phyloP scores from a whole-genome alignment of 2,888 invertebrate genomes.

The Watsonalla binaria region DNA sequence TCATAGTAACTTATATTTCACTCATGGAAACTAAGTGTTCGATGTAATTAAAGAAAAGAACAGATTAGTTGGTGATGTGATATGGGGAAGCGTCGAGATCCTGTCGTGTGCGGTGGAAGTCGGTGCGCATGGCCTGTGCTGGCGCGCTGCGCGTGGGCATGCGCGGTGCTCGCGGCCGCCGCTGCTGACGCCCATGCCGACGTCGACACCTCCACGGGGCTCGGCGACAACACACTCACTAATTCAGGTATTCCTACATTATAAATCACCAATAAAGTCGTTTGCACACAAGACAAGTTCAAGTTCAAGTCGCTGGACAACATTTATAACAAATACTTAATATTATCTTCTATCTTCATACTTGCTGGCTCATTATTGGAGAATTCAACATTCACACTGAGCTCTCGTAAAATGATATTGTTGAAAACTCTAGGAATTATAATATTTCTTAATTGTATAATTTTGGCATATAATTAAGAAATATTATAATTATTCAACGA shows the following conservation, averaged over 20 bases:
- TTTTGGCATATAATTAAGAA: too few species aligned
- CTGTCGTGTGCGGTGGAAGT: constrained; percentile 29
- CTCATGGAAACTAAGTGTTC: constrained; percentile 21
- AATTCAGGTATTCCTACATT: constrained; percentile 56
- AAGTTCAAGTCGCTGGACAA: too few species aligned
- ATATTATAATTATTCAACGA: too few species aligned
- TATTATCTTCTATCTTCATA: too few species aligned
- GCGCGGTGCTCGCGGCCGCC: constrained; percentile 50
- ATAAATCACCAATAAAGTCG: background rate
- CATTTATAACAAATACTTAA: too few species aligned
- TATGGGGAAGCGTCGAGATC: constrained; percentile 55
- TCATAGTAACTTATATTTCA: constrained; percentile 7
- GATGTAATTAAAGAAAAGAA: constrained; percentile 14
- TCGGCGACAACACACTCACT: constrained; percentile 68
- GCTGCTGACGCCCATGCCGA: constrained; percentile 55
- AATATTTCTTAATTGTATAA: too few species aligned
- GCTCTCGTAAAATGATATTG: too few species aligned
- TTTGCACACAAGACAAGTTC: background rate
- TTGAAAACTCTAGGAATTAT: too few species aligned
- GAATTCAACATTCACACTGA: too few species aligned
- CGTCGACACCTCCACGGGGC: constrained; percentile 71
- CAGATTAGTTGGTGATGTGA: constrained; percentile 64
- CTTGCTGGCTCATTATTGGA: too few species aligned
- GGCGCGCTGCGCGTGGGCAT: constrained; percentile 66
- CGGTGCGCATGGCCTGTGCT: constrained; percentile 36